Evolutionary conservation across 2,888 invertebrate species (phyloP), one percentile per base, ranked within the genome.

Genomic region (Orgyia antiqua): DNA sequence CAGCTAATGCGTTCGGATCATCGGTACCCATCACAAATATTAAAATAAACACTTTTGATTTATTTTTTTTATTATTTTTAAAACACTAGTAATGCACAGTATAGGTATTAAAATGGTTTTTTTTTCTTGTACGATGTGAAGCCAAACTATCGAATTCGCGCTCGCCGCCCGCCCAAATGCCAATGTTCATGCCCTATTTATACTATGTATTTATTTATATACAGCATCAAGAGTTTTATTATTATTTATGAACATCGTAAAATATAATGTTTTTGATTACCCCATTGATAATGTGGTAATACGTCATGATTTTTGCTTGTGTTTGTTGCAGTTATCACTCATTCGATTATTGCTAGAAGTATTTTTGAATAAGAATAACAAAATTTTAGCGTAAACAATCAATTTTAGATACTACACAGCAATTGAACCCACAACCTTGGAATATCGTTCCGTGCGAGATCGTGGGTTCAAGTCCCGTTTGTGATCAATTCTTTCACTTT

Each of bases 1-100:
- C 94, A 24, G 93, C 90, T 48, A 94, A 80, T 33, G 88, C 87
- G 56, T 89, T 90, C 39, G 87, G 76, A 43, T 89, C 88, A 43
- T 88, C 88, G 26, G 84, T 73, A 46, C 89, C 89, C 90, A 90
- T 90, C 42, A 60, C 56, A 31, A 15, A 39, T 24, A 29, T 36
- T n/a, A n/a, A n/a, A n/a, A n/a, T 15, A 4, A 15, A 15, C 15
- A 4, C 6, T 15, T 15, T 4, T 15, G 15, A 9, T 2, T 15
- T 13, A 9, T 10, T 13, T n/a, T 7, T 15, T 10, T 15, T 17
- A 7, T 15, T 12, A 7, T 17, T 15, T 15, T 15, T 15, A 15
- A 15, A 6, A 15, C 15, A 15, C 4, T 20, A 18, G 10, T 17
- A 13, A 9, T 23, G 10, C n/a, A n/a, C n/a, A n/a, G n/a, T n/a